Conservation (phyloP, 2,797 vertebrate species). For the Hypotaenidia okinawae region DNA sequence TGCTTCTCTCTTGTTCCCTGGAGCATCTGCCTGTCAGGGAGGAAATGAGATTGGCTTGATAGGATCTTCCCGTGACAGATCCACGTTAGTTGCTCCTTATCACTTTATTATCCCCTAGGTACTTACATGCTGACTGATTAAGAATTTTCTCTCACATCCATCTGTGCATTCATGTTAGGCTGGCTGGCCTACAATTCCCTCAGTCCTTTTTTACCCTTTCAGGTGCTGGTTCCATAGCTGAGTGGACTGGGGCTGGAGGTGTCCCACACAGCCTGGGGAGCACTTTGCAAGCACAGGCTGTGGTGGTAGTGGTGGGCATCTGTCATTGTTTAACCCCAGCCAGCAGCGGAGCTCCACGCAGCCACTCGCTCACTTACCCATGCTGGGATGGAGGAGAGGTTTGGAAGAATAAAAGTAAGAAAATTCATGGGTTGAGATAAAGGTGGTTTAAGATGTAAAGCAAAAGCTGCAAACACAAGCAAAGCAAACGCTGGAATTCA, state of each 20-base stretch:
- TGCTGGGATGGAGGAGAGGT: too few species aligned
- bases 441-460: too few species aligned
- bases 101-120: not conserved
- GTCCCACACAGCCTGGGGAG: not conserved
- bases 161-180: not conserved
- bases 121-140: not conserved
- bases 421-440: too few species aligned
- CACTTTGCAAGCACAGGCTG: not conserved
- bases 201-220: not conserved
- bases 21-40: not conserved
- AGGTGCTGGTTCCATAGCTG: not conserved
- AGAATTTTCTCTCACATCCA: not conserved
- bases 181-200: not conserved
- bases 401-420: too few species aligned
- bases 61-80: not conserved
- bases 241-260: not conserved
- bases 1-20: not conserved
- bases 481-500: too few species aligned
- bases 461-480: too few species aligned
- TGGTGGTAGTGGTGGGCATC: not conserved
- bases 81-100: not conserved
- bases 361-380: too few species aligned
- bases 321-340: too few species aligned
- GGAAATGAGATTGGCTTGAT: not conserved
- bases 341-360: too few species aligned